Evolutionary conservation across 2,797 vertebrate genomes (phyloP), one percentile per base, ranked within the genome.

Genomic region (Gobionotothen gibberifrons): DNA sequence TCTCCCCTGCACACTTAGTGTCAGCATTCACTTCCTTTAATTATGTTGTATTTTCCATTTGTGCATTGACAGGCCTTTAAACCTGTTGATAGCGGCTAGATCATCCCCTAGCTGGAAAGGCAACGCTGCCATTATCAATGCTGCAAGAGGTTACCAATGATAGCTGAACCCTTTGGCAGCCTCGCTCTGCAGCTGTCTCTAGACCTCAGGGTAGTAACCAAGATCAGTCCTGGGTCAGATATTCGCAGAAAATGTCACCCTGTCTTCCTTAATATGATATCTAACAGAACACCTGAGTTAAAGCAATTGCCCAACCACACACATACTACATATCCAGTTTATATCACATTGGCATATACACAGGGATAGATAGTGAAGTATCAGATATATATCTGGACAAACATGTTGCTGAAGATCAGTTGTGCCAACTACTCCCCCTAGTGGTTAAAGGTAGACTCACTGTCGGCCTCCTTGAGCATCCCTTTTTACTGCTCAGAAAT

Each of bases 141-240:
- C 39, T 57, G 68, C 76, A 62, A 79, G 72, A 87, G 78, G 84
- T 84, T 78, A 86, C 87, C 81, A 78, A 80, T 91, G 86, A 90
- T 87, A 87, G 88, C 81, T 81, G 75, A 79, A 78, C 72, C 51
- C 79, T 77, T 87, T 93, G 89, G 89, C 90, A 91, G 88, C 74
- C 29, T 19, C 22, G 60, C 76, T 69, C 52, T 88, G 90, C 92
- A 93, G 87, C 92, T 94, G 93, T 92, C 88, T 82, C 71, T 52
- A 76, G 80, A 77, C 69, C 74, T 92, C 93, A 91, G 88, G 83
- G 89, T 79, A 83, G 85, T 64, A 86, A 86, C 82, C 56, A 77
- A 85, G 86, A 89, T 76, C 86, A 74, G 81, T 63, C 83, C 63
- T 62, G 69, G 82, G 81, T 83, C 83, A 87, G 64, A 82, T 49